Evolutionary conservation across 2,113 vertebrate species (phyloP).

Genomic region (Gopherus flavomarginatus): DNA sequence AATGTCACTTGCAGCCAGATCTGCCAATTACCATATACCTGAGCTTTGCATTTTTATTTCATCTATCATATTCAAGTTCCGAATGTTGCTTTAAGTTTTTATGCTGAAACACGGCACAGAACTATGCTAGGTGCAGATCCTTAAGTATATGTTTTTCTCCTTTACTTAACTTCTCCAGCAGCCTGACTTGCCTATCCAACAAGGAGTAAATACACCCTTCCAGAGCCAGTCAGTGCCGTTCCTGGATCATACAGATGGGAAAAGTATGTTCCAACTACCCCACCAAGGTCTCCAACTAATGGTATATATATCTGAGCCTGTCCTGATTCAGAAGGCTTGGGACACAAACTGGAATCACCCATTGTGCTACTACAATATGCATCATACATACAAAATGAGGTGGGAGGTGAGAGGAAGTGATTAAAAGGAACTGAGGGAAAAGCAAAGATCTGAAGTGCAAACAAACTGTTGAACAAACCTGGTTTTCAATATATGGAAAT

Average conservation of each 20-base stretch:
- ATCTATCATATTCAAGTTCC: not conserved
- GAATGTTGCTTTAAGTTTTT: too few relatives aligned
- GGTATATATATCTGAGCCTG: not conserved
- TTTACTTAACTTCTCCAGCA: not conserved
- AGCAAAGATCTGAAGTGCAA: not conserved
- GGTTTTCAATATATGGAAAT: slow-evolving; percentile 86
- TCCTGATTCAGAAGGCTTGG: not conserved
- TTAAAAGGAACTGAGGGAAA: slow-evolving; percentile 8
- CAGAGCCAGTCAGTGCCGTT: not conserved
- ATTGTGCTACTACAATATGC: not conserved
- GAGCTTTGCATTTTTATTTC: not conserved
- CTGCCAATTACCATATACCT: not conserved
- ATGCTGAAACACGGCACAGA: not conserved
- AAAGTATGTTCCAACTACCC: not conserved
- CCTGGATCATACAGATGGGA: not conserved
- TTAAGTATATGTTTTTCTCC: not conserved
- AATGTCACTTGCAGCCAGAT: not conserved
- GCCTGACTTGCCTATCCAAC: not conserved
- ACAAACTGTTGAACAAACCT: slow-evolving; percentile 81
- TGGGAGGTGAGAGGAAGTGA: not conserved
- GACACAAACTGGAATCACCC: not conserved
- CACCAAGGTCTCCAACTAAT: not conserved
- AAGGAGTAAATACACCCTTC: not conserved
- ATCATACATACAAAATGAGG: not conserved
- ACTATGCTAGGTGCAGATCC: not conserved